Conservation (phyloP, 2,113 vertebrate genomes). For the Uropsilus gracilis region DNA sequence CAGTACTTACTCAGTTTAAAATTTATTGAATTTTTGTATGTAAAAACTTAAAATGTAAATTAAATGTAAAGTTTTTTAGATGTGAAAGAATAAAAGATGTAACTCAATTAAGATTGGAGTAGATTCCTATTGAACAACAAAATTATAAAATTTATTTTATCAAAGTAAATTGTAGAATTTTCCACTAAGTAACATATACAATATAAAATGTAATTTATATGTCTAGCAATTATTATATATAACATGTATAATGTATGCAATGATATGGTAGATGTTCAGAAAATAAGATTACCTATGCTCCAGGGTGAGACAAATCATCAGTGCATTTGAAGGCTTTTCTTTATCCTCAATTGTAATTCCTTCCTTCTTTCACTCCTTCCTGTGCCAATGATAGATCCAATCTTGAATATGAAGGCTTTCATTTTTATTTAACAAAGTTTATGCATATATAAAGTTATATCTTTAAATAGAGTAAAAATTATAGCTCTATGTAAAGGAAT, state of each 20-base stretch:
- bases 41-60: too few relatives aligned
- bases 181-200: not conserved
- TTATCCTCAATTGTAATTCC: not conserved
- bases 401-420: not conserved
- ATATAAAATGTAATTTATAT: not conserved
- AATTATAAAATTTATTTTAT: not conserved
- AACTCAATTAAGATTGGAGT: not conserved
- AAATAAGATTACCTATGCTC: not conserved
- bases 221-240: not conserved
- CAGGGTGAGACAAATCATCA: not conserved
- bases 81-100: too few relatives aligned
- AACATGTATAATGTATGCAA: not conserved
- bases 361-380: not conserved
- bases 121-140: not conserved
- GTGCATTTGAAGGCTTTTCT: not conserved
- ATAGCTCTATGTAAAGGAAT: not conserved
- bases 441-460: not conserved
- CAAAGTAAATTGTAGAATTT: not conserved
- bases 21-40: not conserved
- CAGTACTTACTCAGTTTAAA: not conserved
- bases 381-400: not conserved
- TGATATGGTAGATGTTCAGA: not conserved
- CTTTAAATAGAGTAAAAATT: not conserved
- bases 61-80: too few relatives aligned
- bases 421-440: too few relatives aligned